phyloP scores from a whole-genome alignment of 1,140 invertebrate species.

The Aleiodes sp. region DNA sequence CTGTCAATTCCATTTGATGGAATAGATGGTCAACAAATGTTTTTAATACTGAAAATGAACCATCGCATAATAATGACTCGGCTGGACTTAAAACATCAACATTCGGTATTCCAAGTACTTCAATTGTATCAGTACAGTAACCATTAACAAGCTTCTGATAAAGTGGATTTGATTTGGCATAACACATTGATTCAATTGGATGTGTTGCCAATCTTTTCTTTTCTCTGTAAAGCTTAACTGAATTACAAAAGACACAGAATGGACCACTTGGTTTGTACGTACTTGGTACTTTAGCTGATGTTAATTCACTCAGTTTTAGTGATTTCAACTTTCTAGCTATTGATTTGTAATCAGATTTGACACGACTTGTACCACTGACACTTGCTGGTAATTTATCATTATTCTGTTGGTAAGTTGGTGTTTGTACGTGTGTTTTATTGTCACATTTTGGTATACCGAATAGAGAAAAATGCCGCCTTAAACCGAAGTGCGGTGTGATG shows the following conservation, averaged over 20 bases:
- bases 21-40: slow-evolving; percentile 64
- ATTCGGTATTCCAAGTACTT: slow-evolving; percentile 63
- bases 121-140: slow-evolving; percentile 61
- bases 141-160: slow-evolving; percentile 63
- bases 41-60: slow-evolving; percentile 60
- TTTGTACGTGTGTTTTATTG: slow-evolving; percentile 49
- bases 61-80: slow-evolving; percentile 59
- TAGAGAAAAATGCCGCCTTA: slow-evolving; percentile 62
- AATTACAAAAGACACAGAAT: slow-evolving; percentile 63
- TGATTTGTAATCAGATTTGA: slow-evolving; percentile 56
- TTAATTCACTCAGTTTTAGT: slow-evolving; percentile 55
- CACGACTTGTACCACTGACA: slow-evolving; percentile 50
- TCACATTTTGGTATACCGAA: slow-evolving; percentile 65
- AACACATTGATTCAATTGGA: slow-evolving; percentile 53
- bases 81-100: slow-evolving; percentile 65
- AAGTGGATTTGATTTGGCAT: slow-evolving; percentile 57
- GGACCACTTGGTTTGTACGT: slow-evolving; percentile 53
- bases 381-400: slow-evolving; percentile 30
- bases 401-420: slow-evolving; percentile 28
- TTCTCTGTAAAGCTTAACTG: slow-evolving; percentile 60
- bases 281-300: slow-evolving; percentile 52
- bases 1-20: slow-evolving; percentile 61
- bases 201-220: slow-evolving; percentile 57
- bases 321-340: slow-evolving; percentile 57
- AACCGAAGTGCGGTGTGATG: slow-evolving; percentile 58